Evolutionary conservation across 2,797 vertebrate species (phyloP).

Genomic region (Molossus alvarezi): DNA sequence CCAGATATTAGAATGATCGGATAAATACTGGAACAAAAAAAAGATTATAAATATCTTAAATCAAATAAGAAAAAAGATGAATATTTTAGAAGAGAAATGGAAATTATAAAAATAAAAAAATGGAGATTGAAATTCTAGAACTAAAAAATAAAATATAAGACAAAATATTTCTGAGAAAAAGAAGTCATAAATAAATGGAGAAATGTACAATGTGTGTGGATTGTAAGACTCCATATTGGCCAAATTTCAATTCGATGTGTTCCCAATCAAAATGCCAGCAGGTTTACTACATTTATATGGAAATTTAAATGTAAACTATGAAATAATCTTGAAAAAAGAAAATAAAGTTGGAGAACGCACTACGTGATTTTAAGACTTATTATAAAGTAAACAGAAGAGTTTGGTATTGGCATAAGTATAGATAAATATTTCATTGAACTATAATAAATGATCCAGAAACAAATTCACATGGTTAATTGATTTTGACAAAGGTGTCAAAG

Average conservation of each 20-base stretch:
- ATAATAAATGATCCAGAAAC: slow-evolving; percentile 19
- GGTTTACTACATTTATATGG: not conserved
- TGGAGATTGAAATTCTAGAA: slow-evolving; percentile 16
- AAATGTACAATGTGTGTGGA: not conserved
- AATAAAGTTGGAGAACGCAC: slow-evolving; percentile 6
- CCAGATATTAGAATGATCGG: not conserved
- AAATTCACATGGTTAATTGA: not conserved
- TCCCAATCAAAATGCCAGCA: not conserved
- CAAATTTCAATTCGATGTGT: not conserved
- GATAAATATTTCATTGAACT: not conserved
- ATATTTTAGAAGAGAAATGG: not conserved
- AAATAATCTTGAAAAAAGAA: slow-evolving; percentile 44
- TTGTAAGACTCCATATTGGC: not conserved
- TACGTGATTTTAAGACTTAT: not conserved
- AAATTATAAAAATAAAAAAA: not conserved
- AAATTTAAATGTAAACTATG: slow-evolving; percentile 46
- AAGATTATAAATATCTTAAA: not conserved
- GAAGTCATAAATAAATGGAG: not conserved
- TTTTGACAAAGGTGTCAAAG: not conserved
- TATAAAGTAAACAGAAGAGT: not conserved
- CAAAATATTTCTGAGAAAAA: not conserved
- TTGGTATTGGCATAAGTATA: not conserved
- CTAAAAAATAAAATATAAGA: slow-evolving; percentile 13
- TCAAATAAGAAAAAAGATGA: not conserved
- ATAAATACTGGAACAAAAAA: not conserved